phyloP scores from a whole-genome alignment of 2,888 invertebrate genomes.

The Aproaerema taeniolella region DNA sequence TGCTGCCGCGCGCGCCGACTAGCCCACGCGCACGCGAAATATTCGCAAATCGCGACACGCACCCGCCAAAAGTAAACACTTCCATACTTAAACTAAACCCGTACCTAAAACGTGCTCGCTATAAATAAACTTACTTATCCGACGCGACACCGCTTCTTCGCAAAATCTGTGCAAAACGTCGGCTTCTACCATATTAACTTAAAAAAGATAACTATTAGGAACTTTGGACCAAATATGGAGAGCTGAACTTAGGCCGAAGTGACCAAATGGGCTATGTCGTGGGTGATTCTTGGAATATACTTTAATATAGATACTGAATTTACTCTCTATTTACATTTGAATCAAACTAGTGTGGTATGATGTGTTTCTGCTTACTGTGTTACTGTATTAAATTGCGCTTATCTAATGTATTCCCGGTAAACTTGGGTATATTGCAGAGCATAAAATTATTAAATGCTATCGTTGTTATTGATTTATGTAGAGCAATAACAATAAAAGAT shows the following conservation, averaged over 20 bases:
- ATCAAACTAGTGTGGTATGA: too few species aligned
- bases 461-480: too few species aligned
- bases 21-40: slow-evolving; percentile 64
- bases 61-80: slow-evolving; percentile 31
- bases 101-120: slow-evolving; percentile 42
- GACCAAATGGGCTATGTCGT: too few species aligned
- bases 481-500: too few species aligned
- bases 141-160: slow-evolving; percentile 29
- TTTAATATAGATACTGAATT: too few species aligned
- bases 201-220: slow-evolving; percentile 35
- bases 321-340: too few species aligned
- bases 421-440: too few species aligned
- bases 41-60: slow-evolving; percentile 45
- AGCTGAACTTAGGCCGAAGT: slow-evolving; percentile 28
- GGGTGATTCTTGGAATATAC: too few species aligned
- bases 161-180: slow-evolving; percentile 41
- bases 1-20: slow-evolving; percentile 63
- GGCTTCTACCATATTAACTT: slow-evolving; percentile 27
- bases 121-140: slow-evolving; percentile 43
- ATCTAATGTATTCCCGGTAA: too few species aligned
- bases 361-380: too few species aligned
- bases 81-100: slow-evolving; percentile 39
- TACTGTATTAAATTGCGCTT: too few species aligned
- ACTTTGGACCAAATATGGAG: slow-evolving; percentile 34
- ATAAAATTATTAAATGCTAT: too few species aligned